Conservation (phyloP, 2,797 vertebrate genomes). For the Petrocephalus sullivani region DNA sequence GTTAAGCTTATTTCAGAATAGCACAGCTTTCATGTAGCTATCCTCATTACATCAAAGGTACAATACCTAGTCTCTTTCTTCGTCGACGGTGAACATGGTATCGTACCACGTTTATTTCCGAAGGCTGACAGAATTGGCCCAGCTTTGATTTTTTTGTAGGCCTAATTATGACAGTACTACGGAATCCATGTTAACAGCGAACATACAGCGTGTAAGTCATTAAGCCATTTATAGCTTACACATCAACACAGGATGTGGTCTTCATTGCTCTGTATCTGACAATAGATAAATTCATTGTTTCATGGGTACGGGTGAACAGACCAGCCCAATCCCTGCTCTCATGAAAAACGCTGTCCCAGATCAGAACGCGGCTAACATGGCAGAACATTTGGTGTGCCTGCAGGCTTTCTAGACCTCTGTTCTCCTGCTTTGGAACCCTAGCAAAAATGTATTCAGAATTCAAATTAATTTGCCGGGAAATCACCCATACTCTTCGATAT, state of each 20-base stretch:
- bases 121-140: background rate
- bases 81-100: background rate
- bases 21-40: background rate
- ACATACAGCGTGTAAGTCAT: background rate
- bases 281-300: background rate
- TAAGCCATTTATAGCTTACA: background rate
- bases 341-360: background rate
- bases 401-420: background rate
- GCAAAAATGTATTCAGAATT: background rate
- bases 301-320: background rate
- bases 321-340: background rate
- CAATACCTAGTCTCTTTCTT: background rate
- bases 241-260: background rate
- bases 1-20: background rate
- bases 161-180: background rate
- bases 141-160: background rate
- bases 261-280: background rate
- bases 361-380: background rate
- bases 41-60: constrained; percentile 8
- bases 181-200: background rate
- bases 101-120: background rate
- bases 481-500: background rate
- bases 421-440: background rate
- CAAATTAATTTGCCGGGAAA: background rate
- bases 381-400: background rate